A percentile compares a stretch with the other conserved stretches of the same genome.
phyloP scores from a whole-genome alignment of 2,888 invertebrate genomes.

The Acronicta aceris region DNA sequence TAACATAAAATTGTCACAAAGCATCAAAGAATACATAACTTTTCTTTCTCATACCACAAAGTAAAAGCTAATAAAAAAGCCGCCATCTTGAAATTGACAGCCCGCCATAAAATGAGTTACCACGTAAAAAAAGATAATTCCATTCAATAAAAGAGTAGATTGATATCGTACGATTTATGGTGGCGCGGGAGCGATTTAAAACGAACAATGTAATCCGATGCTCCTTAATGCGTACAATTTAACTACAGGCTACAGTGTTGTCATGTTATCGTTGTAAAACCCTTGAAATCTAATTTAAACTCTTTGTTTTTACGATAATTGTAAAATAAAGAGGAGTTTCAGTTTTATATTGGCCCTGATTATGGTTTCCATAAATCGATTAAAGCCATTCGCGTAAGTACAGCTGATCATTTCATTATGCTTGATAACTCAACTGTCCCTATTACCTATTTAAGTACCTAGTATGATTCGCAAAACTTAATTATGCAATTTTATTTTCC shows the following conservation, averaged over 20 bases:
- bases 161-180: slow-evolving; percentile 61
- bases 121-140: slow-evolving; percentile 54
- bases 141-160: slow-evolving; percentile 63
- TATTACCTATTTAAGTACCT: too few relatives aligned
- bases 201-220: slow-evolving; percentile 50
- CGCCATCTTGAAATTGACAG: slow-evolving; percentile 46
- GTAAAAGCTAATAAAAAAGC: slow-evolving; percentile 38
- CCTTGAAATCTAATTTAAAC: slow-evolving; percentile 30
- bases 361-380: slow-evolving; percentile 12
- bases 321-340: slow-evolving; percentile 10
- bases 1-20: slow-evolving; percentile 8
- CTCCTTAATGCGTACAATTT: slow-evolving; percentile 54
- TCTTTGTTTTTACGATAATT: slow-evolving; percentile 24
- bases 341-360: slow-evolving; percentile 9
- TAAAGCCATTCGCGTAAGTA: background rate
- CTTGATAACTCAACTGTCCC: background rate
- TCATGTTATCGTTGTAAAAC: slow-evolving; percentile 35
- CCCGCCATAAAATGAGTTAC: slow-evolving; percentile 50
- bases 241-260: slow-evolving; percentile 33
- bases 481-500: too few relatives aligned
- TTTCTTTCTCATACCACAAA: slow-evolving; percentile 24
- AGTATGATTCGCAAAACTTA: too few relatives aligned
- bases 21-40: slow-evolving; percentile 16
- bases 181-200: slow-evolving; percentile 32
- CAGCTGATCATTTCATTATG: background rate